Evolutionary conservation across 2,113 vertebrate species (phyloP).

Genomic region (Apaloderma vittatum): DNA sequence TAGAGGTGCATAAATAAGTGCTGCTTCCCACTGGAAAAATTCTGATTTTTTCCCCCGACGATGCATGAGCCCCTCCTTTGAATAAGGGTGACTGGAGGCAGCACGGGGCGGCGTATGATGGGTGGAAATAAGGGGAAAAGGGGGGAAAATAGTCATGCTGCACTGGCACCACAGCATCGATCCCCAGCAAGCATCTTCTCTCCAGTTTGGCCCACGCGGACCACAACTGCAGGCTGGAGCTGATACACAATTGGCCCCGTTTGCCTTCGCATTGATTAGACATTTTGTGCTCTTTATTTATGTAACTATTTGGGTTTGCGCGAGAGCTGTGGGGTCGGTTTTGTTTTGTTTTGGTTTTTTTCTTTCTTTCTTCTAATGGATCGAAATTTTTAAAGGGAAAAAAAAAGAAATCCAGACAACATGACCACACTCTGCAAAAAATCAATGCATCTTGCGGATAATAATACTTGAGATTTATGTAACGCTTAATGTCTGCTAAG

Average conservation of each 20-base stretch:
- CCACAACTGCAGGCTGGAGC: not conserved
- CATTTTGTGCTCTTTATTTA: not conserved
- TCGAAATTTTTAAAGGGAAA: conserved; percentile 21
- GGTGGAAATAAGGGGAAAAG: not conserved
- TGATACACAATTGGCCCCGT: not conserved
- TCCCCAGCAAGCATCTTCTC: not conserved
- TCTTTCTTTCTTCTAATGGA: not conserved
- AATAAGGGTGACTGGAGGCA: not conserved
- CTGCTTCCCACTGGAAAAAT: not conserved
- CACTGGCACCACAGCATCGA: not conserved
- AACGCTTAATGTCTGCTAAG: conserved; percentile 57
- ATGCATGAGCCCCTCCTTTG: rapidly evolving
- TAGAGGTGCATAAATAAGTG: not conserved
- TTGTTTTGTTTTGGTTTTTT: too few species aligned
- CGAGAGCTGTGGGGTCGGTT: not conserved
- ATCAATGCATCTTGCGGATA: conserved; percentile 36
- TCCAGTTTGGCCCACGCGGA: rapidly evolving
- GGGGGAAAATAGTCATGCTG: rapidly evolving
- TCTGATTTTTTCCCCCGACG: not conserved
- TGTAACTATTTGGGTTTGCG: not conserved
- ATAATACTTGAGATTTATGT: conserved; percentile 45
- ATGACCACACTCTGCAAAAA: conserved; percentile 8
- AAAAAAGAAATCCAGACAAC: conserved; percentile 33
- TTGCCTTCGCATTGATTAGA: conserved; percentile 19
- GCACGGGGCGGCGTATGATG: rapidly evolving